Base-by-base conservation (phyloP, 2,113 vertebrate species). In the Lampris incognitus region DNA sequence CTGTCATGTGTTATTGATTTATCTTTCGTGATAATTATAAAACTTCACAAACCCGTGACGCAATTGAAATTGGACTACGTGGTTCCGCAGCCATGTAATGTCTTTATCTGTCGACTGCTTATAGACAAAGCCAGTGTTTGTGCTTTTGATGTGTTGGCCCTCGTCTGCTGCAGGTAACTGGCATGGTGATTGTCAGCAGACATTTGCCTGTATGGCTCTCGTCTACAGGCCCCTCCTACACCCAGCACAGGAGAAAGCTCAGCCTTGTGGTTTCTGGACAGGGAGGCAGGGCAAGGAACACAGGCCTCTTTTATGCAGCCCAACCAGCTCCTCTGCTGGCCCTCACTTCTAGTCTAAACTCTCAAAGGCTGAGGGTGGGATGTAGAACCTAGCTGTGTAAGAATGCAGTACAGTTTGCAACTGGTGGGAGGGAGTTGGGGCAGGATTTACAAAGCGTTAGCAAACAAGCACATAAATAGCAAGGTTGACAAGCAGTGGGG, bases 391-490 rank as follows among this genome's bases (percentile, higher is more conserved):
- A 66, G 78, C 76, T 46, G 83, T 83, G 84, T 85, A 84, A 84
- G 86, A 87, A 78, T 69, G 76, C 70, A 36, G 76, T 76, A 70
- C 69, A 64, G 76, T 67, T 24, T 59, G 66, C 63, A 61, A 24
- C 2, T 4, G 60, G 74, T 67, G 80, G 79, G 83, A 82, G 87
- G 83, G 81, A 74, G 78, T 65, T 72, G 7, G 7, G 73, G 66
- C 69, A 39, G 57, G 67, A 69, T 85, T 87, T 60, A 55, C 81
- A 81, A 85, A 89, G 86, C 88, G 81, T 86, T 85, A 46, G 85
- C 89, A 92, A 92, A 93, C 87, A 89, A 84, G 87, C 85, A 74
- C 89, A 86, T 91, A 92, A 93, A 92, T 90, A 87, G 85, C 76
- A 51, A 52, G 85, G 86, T 82, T 91, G 91, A 88, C 84, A 81